These are phyloP conservation scores for Rhynchopsitta pachyrhyncha DNA, from an alignment of 2,113 vertebrate species.

Conservation along the genomic window DNA sequence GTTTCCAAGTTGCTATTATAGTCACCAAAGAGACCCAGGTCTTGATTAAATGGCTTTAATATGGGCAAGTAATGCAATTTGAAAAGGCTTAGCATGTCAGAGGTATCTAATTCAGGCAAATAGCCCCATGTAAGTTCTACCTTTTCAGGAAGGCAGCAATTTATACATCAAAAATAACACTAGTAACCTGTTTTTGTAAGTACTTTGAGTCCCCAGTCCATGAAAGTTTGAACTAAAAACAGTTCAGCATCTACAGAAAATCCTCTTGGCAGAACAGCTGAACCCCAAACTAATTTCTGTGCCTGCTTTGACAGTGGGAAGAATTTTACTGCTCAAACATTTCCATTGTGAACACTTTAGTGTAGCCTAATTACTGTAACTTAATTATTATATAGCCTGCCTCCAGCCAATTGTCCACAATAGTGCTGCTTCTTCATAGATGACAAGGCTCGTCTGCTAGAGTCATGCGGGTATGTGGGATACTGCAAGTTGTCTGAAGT, in stretches of 20 bases:
- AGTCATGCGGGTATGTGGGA: background rate
- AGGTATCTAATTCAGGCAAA: background rate
- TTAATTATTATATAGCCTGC: background rate
- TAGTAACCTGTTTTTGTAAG: background rate
- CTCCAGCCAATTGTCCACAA: background rate
- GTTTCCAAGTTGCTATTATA: background rate
- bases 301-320: background rate
- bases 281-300: background rate
- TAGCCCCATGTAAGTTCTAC: accelerated
- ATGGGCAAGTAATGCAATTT: background rate
- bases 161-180: background rate
- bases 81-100: background rate
- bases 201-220: background rate
- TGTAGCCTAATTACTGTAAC: background rate
- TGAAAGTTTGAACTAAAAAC: background rate
- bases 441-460: background rate
- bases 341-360: background rate
- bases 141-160: background rate
- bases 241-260: background rate
- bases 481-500: background rate
- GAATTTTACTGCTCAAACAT: background rate
- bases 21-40: background rate
- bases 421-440: accelerated
- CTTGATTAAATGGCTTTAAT: background rate
- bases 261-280: background rate